Percentiles rank a stretch among this genome's conserved stretches.
Conservation (phyloP, 2,888 invertebrate species). For the Portevinia maculata region DNA sequence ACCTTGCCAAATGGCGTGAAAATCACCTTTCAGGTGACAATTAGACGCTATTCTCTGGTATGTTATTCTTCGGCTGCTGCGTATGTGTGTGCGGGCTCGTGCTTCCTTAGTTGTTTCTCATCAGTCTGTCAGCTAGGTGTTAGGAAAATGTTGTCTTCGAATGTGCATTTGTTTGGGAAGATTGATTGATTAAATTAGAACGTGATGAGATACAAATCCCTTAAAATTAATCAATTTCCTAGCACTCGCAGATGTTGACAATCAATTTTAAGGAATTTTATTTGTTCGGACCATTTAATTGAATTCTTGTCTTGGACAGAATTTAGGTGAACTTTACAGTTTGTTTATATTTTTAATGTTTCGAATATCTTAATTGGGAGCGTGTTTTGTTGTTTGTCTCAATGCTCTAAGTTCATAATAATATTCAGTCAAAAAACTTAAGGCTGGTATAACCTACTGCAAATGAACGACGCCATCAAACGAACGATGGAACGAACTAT, state of each 20-base stretch:
- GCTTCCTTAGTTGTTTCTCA: slow-evolving; percentile 57
- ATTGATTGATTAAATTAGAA: slow-evolving; percentile 61
- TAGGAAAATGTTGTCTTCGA: slow-evolving; percentile 16
- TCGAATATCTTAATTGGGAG: too few relatives aligned
- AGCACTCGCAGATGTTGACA: slow-evolving; percentile 6
- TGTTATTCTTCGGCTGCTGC: slow-evolving; percentile 5
- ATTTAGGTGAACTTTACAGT: too few relatives aligned
- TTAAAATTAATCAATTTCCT: neutral
- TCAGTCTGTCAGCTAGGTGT: slow-evolving; percentile 53
- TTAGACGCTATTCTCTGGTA: slow-evolving; percentile 42
- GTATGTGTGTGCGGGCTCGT: slow-evolving; percentile 9
- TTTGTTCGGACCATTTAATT: slow-evolving; percentile 10
- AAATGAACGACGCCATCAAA: too few relatives aligned
- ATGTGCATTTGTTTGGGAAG: slow-evolving; percentile 3
- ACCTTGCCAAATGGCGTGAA: slow-evolving; percentile 76
- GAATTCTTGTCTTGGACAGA: too few relatives aligned
- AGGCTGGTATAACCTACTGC: too few relatives aligned
- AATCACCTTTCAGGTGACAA: slow-evolving; percentile 78
- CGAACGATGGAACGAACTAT: too few relatives aligned
- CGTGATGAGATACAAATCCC: slow-evolving; percentile 20
- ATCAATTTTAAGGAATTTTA: neutral
- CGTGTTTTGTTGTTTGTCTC: too few relatives aligned
- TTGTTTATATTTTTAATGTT: too few relatives aligned
- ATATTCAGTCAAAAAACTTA: too few relatives aligned
- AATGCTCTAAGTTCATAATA: too few relatives aligned